These are phyloP conservation scores for Podocnemis expansa DNA, from an alignment of 2,113 vertebrate species.

Conservation along the genomic window DNA sequence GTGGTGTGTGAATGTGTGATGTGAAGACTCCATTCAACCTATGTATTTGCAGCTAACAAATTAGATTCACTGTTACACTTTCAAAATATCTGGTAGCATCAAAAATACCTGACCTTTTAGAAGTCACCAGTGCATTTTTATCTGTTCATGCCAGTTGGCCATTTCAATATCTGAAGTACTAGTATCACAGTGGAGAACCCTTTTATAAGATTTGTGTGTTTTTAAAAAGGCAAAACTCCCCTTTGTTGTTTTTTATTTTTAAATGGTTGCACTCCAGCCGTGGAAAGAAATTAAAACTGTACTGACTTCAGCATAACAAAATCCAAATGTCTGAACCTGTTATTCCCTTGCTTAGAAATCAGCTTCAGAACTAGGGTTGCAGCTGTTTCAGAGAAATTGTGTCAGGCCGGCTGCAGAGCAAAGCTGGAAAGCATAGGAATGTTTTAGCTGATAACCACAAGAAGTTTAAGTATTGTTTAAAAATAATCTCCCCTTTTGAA, in stretches of 20 bases:
- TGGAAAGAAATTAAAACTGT: constrained; percentile 14
- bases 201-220: background rate
- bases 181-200: background rate
- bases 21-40: background rate
- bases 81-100: constrained; percentile 7
- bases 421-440: background rate
- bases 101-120: constrained; percentile 45
- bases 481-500: constrained; percentile 3
- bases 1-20: background rate
- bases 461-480: background rate
- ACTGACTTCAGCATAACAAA: background rate
- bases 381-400: background rate
- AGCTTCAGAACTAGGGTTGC: background rate
- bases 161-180: constrained; percentile 25
- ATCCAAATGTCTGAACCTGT: background rate
- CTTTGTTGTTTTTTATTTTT: background rate
- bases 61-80: background rate
- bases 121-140: constrained; percentile 9
- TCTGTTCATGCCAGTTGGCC: background rate
- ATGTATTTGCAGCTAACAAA: constrained; percentile 23
- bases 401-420: background rate
- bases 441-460: background rate
- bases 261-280: background rate
- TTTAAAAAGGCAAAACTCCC: background rate
- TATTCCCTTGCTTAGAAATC: background rate